Evolutionary conservation across 2,888 invertebrate species (phyloP).

Genomic region (Imbricaverruca yamaguchii): DNA sequence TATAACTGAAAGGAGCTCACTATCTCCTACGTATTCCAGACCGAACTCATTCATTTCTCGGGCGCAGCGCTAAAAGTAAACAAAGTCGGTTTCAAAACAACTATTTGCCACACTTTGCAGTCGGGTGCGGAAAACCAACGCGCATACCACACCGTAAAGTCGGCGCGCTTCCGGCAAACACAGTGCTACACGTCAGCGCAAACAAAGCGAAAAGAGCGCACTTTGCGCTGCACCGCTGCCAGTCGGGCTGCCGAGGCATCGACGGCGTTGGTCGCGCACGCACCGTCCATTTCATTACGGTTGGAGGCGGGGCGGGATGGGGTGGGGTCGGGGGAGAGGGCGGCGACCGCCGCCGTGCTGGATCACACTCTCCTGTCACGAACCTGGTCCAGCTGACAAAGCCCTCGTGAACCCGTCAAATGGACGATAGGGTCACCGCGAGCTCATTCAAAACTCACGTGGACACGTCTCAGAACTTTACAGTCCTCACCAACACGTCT

Average conservation of each 20-base stretch:
- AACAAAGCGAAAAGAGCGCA: background rate
- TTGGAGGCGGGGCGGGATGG: background rate
- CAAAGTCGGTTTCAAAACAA: background rate
- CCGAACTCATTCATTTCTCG: background rate
- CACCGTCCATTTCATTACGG: background rate
- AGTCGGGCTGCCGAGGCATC: too few species aligned
- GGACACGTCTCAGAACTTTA: too few species aligned
- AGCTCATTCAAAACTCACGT: too few species aligned
- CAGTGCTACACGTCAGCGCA: background rate
- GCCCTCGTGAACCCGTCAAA: too few species aligned
- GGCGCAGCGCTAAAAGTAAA: background rate
- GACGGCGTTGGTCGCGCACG: too few species aligned
- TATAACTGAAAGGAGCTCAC: conserved; percentile 6
- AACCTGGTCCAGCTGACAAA: too few species aligned
- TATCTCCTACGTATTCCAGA: background rate
- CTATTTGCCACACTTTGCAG: background rate
- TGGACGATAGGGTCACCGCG: too few species aligned
- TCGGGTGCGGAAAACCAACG: too few species aligned
- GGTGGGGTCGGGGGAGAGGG: background rate
- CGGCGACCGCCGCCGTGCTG: too few species aligned
- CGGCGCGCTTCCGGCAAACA: background rate
- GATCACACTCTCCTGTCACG: too few species aligned
- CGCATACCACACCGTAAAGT: background rate
- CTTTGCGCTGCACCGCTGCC: background rate
- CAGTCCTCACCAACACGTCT: too few species aligned